These are phyloP conservation scores for Talpa occidentalis DNA, from an alignment of 2,113 vertebrate species.

Conservation along the genomic window DNA sequence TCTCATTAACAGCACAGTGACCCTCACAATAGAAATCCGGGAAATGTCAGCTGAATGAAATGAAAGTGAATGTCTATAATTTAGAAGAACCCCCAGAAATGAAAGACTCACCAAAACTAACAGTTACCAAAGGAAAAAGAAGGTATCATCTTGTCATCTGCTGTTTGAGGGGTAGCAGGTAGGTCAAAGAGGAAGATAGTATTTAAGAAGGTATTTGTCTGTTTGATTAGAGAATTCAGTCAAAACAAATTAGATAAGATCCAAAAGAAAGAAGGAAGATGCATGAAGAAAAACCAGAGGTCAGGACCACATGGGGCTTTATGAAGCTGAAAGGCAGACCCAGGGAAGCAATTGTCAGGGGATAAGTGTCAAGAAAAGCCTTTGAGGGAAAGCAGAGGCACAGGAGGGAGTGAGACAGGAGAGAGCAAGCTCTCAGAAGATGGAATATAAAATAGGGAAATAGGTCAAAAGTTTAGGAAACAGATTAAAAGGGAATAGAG, in stretches of 20 bases:
- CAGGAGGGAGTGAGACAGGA: slow-evolving; percentile 25
- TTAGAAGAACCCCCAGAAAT: slow-evolving; percentile 25
- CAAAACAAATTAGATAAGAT: slow-evolving; percentile 52
- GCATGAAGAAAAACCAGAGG: slow-evolving; percentile 39
- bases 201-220: slow-evolving; percentile 47
- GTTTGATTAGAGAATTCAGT: slow-evolving; percentile 64
- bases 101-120: slow-evolving; percentile 15
- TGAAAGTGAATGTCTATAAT: background rate
- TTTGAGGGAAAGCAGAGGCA: slow-evolving; percentile 65
- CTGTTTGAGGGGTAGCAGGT: background rate
- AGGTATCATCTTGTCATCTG: background rate
- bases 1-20: background rate
- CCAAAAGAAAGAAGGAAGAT: slow-evolving; percentile 71
- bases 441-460: slow-evolving; percentile 72
- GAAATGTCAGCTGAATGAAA: slow-evolving; percentile 45
- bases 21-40: background rate
- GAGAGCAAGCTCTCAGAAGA: slow-evolving; percentile 61
- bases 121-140: slow-evolving; percentile 31
- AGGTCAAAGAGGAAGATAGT: background rate
- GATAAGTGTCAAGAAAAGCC: slow-evolving; percentile 74
- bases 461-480: slow-evolving; percentile 76
- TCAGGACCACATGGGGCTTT: slow-evolving; percentile 61
- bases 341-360: slow-evolving; percentile 69
- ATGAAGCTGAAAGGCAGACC: slow-evolving; percentile 76
- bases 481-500: slow-evolving; percentile 70